Evolutionary conservation across 2,888 invertebrate species (phyloP).

Genomic region (Apoda limacodes): DNA sequence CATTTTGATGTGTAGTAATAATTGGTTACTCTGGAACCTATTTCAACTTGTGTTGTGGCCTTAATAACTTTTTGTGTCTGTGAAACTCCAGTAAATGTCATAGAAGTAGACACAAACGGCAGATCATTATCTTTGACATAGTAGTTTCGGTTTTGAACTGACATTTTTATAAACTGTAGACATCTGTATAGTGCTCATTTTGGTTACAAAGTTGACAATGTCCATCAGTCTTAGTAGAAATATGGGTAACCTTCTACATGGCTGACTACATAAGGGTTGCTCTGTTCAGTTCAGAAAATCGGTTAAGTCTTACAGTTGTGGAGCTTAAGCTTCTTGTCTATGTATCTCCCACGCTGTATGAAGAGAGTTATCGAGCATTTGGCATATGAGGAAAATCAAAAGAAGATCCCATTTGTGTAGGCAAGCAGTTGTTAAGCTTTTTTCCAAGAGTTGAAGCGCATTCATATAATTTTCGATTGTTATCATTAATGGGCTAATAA

Average conservation of each 20-base stretch:
- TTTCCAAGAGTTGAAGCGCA: not conserved
- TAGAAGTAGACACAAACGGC: not conserved
- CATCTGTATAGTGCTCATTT: conserved; percentile 2
- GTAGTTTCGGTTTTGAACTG: not conserved
- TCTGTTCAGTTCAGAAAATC: not conserved
- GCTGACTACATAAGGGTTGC: no score
- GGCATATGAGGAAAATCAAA: conserved; percentile 5
- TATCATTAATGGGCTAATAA: not conserved
- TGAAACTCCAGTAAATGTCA: not conserved
- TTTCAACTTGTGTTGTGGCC: not conserved
- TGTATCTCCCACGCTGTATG: conserved; percentile 11
- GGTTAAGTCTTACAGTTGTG: not conserved
- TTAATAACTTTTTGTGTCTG: not conserved
- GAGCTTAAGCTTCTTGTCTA: conserved; percentile 1
- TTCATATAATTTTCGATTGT: not conserved
- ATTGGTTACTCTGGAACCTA: not conserved
- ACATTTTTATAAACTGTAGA: not conserved
- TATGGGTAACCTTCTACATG: not conserved
- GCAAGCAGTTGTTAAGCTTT: not conserved
- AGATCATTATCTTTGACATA: conserved; percentile 1
- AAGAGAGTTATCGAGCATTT: conserved; percentile 10
- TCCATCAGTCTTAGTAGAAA: not conserved
- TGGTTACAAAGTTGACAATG: no score
- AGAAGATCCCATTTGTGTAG: conserved; percentile 6
- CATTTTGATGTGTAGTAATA: not conserved